Evolutionary conservation across 2,888 invertebrate species (phyloP).

Genomic region (Drosophila yooni): DNA sequence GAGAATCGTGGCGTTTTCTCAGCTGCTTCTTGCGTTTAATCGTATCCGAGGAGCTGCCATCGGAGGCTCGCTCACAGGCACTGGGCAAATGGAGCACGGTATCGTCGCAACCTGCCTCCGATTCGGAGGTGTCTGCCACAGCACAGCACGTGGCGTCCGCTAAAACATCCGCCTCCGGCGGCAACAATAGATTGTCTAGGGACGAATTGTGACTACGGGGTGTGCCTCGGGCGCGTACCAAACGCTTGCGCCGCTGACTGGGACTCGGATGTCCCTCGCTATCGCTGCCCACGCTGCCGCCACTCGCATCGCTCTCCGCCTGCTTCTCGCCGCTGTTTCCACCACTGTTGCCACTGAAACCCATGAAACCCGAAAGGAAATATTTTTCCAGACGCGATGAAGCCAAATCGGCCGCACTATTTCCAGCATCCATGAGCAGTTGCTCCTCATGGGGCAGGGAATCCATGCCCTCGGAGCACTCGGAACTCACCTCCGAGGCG

Average conservation of each 20-base stretch:
- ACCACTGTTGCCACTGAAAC: slow-evolving; percentile 88
- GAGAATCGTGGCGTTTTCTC: slow-evolving; percentile 87
- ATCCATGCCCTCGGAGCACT: slow-evolving; percentile 93
- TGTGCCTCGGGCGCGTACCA: slow-evolving; percentile 93
- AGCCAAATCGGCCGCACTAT: slow-evolving; percentile 90
- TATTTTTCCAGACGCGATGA: slow-evolving; percentile 95
- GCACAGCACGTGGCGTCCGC: slow-evolving; percentile 78
- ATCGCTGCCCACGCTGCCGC: slow-evolving; percentile 94
- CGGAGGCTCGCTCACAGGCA: slow-evolving; percentile 88
- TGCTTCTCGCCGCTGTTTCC: slow-evolving; percentile 86
- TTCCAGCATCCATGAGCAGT: slow-evolving; percentile 84
- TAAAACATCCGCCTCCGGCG: slow-evolving; percentile 66
- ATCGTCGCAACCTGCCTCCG: slow-evolving; percentile 88
- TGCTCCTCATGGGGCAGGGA: slow-evolving; percentile 87
- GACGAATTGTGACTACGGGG: slow-evolving; percentile 93
- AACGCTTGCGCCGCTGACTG: slow-evolving; percentile 92
- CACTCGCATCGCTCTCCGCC: slow-evolving; percentile 87
- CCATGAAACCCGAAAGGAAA: slow-evolving; percentile 94
- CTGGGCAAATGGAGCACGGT: slow-evolving; percentile 89
- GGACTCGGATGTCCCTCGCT: slow-evolving; percentile 95
- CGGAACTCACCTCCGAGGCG: slow-evolving; percentile 93
- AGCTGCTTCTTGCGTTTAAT: slow-evolving; percentile 93
- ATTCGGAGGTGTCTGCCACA: slow-evolving; percentile 89
- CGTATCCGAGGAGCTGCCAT: slow-evolving; percentile 87
- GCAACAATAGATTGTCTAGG: slow-evolving; percentile 90